Evolutionary conservation across 2,888 invertebrate species (phyloP).

Genomic region (Agriopis marginaria): DNA sequence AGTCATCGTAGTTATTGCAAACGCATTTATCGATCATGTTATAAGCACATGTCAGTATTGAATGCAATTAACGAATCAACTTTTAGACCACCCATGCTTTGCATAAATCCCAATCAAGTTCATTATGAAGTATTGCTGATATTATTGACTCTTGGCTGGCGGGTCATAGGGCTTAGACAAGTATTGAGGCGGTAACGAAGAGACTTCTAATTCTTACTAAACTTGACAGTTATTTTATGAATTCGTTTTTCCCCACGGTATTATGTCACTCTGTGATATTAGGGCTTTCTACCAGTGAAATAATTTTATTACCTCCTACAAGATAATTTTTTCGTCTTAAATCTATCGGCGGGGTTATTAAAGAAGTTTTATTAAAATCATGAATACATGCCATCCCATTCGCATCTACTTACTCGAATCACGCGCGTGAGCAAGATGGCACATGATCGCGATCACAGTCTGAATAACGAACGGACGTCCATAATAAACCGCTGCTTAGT

Average conservation of each 20-base stretch:
- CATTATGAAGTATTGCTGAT: slow-evolving; percentile 26
- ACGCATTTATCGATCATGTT: background rate
- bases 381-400: too few species aligned
- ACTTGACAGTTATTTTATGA: background rate
- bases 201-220: background rate
- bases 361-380: too few species aligned
- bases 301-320: too few species aligned
- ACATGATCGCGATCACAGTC: too few species aligned
- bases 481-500: background rate
- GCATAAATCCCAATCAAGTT: slow-evolving; percentile 24
- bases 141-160: slow-evolving; percentile 2
- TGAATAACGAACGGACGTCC: too few species aligned
- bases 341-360: too few species aligned
- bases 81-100: slow-evolving; percentile 26
- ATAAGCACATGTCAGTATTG: slow-evolving; percentile 3
- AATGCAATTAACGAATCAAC: slow-evolving; percentile 26
- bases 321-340: too few species aligned
- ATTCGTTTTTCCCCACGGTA: background rate
- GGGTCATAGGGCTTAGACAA: slow-evolving; percentile 6
- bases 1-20: slow-evolving; percentile 9
- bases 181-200: background rate
- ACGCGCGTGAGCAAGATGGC: too few species aligned
- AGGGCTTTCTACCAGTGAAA: too few species aligned
- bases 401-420: too few species aligned
- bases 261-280: too few species aligned